These are phyloP conservation scores for Panthera uncia DNA, from an alignment of 2,113 vertebrate species.

Conservation along the genomic window DNA sequence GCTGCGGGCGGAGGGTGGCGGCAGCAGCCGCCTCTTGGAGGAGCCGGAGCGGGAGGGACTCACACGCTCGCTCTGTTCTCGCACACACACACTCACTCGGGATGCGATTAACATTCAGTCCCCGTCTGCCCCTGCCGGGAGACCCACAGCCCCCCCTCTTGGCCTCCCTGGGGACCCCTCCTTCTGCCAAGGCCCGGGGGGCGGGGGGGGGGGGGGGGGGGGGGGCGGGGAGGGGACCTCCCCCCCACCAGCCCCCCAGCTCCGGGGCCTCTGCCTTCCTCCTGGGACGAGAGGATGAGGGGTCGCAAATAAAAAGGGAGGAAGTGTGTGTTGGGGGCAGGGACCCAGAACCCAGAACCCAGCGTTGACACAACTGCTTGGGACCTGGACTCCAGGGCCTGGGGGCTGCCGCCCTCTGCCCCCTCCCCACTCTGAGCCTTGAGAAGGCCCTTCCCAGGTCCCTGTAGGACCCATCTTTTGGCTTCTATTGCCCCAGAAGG, in stretches of 20 bases:
- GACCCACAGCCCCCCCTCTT: conserved; percentile 61
- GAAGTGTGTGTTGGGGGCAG: neutral
- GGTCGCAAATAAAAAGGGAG: neutral
- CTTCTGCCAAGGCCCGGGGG: conserved; percentile 1
- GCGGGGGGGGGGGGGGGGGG: neutral
- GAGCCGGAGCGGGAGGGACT: conserved; percentile 73
- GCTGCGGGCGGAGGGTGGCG: conserved; percentile 52
- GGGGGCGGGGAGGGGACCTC: neutral
- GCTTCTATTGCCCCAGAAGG: neutral
- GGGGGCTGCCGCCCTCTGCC: neutral
- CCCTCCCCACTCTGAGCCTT: neutral
- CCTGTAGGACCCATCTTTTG: neutral
- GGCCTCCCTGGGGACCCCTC: conserved; percentile 71
- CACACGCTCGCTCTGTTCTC: conserved; percentile 62
- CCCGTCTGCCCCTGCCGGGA: conserved; percentile 72
- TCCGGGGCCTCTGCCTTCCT: neutral
- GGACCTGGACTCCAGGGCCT: neutral
- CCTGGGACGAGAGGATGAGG: conserved; percentile 39
- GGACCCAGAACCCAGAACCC: neutral
- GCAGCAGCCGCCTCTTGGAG: conserved; percentile 56
- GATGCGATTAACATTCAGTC: conserved; percentile 79
- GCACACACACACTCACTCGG: conserved; percentile 67
- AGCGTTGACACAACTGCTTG: neutral
- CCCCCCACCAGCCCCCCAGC: neutral
- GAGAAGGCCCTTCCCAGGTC: neutral